Conservation (phyloP, 2,797 vertebrate genomes). For the Sebastes hubbsi region DNA sequence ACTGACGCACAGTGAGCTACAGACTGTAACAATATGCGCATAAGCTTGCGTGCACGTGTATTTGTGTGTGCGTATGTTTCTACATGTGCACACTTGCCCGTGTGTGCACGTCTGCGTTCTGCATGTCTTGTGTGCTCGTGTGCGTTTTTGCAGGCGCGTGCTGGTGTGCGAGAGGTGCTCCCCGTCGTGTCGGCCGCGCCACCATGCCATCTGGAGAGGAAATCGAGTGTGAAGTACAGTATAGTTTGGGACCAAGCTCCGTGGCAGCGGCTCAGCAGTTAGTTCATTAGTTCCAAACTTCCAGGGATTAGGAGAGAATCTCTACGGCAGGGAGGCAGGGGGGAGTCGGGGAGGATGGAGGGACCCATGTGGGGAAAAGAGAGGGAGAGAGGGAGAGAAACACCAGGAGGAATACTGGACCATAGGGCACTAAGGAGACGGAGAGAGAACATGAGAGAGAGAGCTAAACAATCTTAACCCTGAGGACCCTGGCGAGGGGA, state of each 20-base stretch:
- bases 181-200: slow-evolving; percentile 88
- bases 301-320: slow-evolving; percentile 93
- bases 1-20: slow-evolving; percentile 86
- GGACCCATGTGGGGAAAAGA: slow-evolving; percentile 75
- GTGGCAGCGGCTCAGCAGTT: slow-evolving; percentile 97
- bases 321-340: slow-evolving; percentile 87
- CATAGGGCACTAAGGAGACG: slow-evolving; percentile 66
- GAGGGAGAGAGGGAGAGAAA: slow-evolving; percentile 58
- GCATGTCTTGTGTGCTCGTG: slow-evolving; percentile 35
- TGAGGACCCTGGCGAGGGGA: slow-evolving; percentile 62
- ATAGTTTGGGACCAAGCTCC: slow-evolving; percentile 98
- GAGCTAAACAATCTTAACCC: slow-evolving; percentile 83
- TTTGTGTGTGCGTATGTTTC: slow-evolving; percentile 19
- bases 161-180: slow-evolving; percentile 88
- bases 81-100: slow-evolving; percentile 15
- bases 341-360: slow-evolving; percentile 83
- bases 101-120: slow-evolving; percentile 44
- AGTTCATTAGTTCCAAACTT: slow-evolving; percentile 99
- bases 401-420: slow-evolving; percentile 73
- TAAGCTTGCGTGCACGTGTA: neutral
- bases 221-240: slow-evolving; percentile 99
- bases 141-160: slow-evolving; percentile 56
- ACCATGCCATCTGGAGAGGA: slow-evolving; percentile 99
- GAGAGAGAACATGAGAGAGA: slow-evolving; percentile 73
- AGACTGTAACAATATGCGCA: slow-evolving; percentile 37